phyloP scores from a whole-genome alignment of 2,888 invertebrate genomes.

The Epinotia bilunana region DNA sequence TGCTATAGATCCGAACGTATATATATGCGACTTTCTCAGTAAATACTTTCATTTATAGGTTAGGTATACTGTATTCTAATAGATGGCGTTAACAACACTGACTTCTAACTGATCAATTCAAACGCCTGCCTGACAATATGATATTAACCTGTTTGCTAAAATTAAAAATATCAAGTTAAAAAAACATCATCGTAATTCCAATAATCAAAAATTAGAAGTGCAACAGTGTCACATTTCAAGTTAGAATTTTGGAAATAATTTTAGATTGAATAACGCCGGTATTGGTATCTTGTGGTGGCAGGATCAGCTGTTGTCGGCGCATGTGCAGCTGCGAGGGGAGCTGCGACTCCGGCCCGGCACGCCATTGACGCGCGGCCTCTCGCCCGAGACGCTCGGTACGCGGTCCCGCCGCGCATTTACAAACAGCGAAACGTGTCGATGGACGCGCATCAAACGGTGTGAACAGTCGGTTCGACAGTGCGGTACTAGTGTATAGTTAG shows the following conservation, averaged over 20 bases:
- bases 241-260: slow-evolving; percentile 17
- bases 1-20: too few relatives aligned
- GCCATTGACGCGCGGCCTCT: slow-evolving; percentile 60
- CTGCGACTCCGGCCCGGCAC: slow-evolving; percentile 48
- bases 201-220: slow-evolving; percentile 36
- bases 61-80: background rate
- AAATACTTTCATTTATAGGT: too few relatives aligned
- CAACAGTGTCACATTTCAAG: slow-evolving; percentile 23
- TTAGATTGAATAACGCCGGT: slow-evolving; percentile 19
- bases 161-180: slow-evolving; percentile 16
- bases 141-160: slow-evolving; percentile 29
- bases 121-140: background rate
- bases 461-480: slow-evolving; percentile 58
- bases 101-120: background rate
- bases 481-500: slow-evolving; percentile 61
- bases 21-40: too few relatives aligned
- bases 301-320: slow-evolving; percentile 81
- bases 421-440: slow-evolving; percentile 49
- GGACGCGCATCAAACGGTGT: slow-evolving; percentile 61
- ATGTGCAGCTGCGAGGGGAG: slow-evolving; percentile 74
- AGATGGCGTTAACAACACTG: background rate
- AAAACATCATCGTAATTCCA: slow-evolving; percentile 16
- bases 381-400: slow-evolving; percentile 50
- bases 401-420: slow-evolving; percentile 42
- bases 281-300: slow-evolving; percentile 46